Percentiles rank a stretch among this genome's conserved stretches.
phyloP scores from a whole-genome alignment of 2,888 invertebrate species.

The Leucophenga maculata region DNA sequence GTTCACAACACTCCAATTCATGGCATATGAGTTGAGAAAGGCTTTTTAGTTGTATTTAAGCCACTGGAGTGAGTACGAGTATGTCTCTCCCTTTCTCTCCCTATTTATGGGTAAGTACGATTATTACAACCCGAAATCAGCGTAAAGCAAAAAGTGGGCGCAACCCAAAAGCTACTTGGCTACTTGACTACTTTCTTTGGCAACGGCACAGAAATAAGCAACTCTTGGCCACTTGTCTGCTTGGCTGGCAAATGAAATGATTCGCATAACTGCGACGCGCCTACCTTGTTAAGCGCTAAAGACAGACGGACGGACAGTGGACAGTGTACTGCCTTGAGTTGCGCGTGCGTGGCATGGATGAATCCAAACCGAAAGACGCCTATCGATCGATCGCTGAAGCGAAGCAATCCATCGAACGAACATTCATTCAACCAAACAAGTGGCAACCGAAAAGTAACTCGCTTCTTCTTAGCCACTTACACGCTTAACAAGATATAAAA shows the following conservation, averaged over 20 bases:
- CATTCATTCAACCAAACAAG: not conserved
- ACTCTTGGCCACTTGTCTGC: not conserved
- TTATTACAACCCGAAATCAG: too few relatives aligned
- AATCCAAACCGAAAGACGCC: conserved; percentile 30
- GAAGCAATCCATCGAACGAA: not conserved
- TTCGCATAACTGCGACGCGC: conserved; percentile 46
- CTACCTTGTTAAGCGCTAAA: conserved; percentile 63
- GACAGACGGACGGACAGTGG: conserved; percentile 44
- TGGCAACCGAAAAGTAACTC: not conserved
- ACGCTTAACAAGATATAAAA: conserved; percentile 33
- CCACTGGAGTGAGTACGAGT: not conserved
- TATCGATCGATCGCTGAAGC: conserved; percentile 41
- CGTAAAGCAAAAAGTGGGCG: conserved; percentile 18
- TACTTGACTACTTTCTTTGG: conserved; percentile 29
- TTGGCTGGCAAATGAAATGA: conserved; percentile 29
- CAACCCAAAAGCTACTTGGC: conserved; percentile 7
- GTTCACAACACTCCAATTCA: too few relatives aligned
- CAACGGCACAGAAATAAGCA: conserved; percentile 7
- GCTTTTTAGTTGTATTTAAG: not conserved
- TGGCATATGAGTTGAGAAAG: not conserved
- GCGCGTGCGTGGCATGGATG: conserved; percentile 31
- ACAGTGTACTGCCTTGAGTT: conserved; percentile 4
- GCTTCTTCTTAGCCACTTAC: not conserved
- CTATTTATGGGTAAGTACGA: too few relatives aligned
- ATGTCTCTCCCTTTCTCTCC: too few relatives aligned